Evolutionary conservation across 2,888 invertebrate genomes (phyloP).

Genomic region (Athripsodes cinereus): DNA sequence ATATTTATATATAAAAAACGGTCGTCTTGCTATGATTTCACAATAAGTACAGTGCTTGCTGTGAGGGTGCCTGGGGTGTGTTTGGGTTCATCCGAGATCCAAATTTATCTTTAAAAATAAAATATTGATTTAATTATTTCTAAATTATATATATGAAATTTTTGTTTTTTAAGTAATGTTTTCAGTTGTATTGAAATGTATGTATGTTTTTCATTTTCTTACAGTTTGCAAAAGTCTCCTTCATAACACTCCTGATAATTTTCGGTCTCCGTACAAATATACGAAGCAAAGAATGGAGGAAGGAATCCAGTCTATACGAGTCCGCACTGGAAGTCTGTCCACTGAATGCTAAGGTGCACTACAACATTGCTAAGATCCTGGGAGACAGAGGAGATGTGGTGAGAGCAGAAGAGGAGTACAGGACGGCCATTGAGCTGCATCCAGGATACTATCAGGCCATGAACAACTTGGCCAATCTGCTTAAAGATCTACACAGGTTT

Average conservation of each 20-base stretch:
- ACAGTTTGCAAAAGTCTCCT: conserved; percentile 32
- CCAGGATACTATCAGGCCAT: conserved; percentile 86
- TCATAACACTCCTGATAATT: conserved; percentile 27
- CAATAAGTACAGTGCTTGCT: too few species aligned
- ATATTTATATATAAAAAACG: too few species aligned
- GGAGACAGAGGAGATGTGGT: conserved; percentile 64
- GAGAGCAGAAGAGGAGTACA: conserved; percentile 72
- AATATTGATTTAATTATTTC: too few species aligned
- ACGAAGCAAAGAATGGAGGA: conserved; percentile 74
- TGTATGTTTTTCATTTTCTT: conserved; percentile 25
- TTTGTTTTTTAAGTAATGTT: not conserved
- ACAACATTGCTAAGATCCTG: conserved; percentile 87
- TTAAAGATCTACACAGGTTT: conserved; percentile 63
- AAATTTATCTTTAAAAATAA: too few species aligned
- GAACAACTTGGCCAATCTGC: conserved; percentile 87
- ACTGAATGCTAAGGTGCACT: conserved; percentile 87
- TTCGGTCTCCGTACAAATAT: conserved; percentile 48
- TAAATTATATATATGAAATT: too few species aligned
- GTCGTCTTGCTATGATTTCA: too few species aligned
- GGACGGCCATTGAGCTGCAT: conserved; percentile 71
- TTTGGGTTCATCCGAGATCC: too few species aligned
- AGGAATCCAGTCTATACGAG: conserved; percentile 69
- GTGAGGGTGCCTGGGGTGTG: too few species aligned
- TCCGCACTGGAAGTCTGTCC: conserved; percentile 87
- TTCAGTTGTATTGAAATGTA: not conserved